phyloP scores from a whole-genome alignment of 2,888 invertebrate genomes.

The Plebejus argus region DNA sequence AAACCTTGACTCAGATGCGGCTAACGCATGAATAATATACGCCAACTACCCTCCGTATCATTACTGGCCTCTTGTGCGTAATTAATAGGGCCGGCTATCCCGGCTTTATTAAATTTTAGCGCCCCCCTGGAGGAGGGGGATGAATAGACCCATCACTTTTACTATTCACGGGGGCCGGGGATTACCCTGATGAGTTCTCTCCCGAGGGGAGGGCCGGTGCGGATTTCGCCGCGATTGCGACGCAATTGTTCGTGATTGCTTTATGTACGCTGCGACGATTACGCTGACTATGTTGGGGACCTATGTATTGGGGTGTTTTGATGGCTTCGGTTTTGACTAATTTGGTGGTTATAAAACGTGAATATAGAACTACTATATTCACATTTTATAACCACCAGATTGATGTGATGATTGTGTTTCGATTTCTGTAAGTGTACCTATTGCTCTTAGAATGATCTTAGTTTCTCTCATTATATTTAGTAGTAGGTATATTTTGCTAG shows the following conservation, averaged over 20 bases:
- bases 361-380: too few relatives aligned
- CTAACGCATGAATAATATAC: constrained; percentile 58
- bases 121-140: constrained; percentile 55
- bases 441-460: too few relatives aligned
- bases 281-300: constrained; percentile 4
- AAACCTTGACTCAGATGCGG: constrained; percentile 42
- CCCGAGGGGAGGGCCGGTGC: constrained; percentile 62
- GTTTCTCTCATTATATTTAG: too few relatives aligned
- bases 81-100: constrained; percentile 74
- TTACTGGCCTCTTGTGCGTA: constrained; percentile 73
- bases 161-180: constrained; percentile 73
- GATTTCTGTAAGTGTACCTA: not conserved
- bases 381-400: too few relatives aligned
- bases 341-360: not conserved
- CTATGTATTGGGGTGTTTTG: not conserved
- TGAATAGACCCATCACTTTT: constrained; percentile 79
- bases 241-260: constrained; percentile 52
- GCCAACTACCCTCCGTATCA: constrained; percentile 56
- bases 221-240: constrained; percentile 59
- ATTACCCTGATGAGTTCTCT: constrained; percentile 77
- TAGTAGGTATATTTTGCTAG: too few relatives aligned
- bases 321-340: not conserved
- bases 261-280: constrained; percentile 35
- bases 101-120: constrained; percentile 81
- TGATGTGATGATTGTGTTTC: too few relatives aligned